Evolutionary conservation across 1,140 invertebrate species (phyloP).

Genomic region (Drosophila mauritiana): DNA sequence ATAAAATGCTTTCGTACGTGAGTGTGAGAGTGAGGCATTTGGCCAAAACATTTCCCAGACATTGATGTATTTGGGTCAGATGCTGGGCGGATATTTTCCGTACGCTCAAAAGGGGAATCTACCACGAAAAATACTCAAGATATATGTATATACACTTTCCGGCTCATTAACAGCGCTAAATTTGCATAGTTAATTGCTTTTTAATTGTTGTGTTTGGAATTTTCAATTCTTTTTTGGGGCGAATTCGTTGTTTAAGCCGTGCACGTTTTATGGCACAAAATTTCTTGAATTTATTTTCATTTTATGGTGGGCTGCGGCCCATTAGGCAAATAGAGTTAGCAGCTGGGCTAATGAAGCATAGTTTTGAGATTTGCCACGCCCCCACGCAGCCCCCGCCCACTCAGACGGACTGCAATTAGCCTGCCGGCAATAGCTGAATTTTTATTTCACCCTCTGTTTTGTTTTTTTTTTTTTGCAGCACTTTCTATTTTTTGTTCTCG

Average conservation of each 20-base stretch:
- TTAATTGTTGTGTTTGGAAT: slow-evolving; percentile 69
- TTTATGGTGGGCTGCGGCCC: slow-evolving; percentile 26
- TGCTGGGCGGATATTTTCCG: slow-evolving; percentile 1
- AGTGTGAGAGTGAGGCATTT: slow-evolving; percentile 27
- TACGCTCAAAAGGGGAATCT: not conserved
- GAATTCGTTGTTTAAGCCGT: slow-evolving; percentile 46
- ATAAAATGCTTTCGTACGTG: slow-evolving; percentile 51
- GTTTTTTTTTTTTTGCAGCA: slow-evolving; percentile 33
- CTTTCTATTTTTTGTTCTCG: slow-evolving; percentile 8
- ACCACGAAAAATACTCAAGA: slow-evolving; percentile 1
- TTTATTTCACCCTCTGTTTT: slow-evolving; percentile 44
- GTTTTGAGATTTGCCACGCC: slow-evolving; percentile 58
- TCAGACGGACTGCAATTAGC: slow-evolving; percentile 67
- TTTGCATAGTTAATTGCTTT: slow-evolving; percentile 70
- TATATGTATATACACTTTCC: slow-evolving; percentile 17
- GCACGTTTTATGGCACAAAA: slow-evolving; percentile 61
- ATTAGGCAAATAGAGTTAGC: slow-evolving; percentile 72
- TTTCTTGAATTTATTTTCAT: slow-evolving; percentile 28
- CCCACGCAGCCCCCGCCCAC: not conserved
- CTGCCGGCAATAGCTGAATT: slow-evolving; percentile 43
- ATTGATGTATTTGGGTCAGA: slow-evolving; percentile 76
- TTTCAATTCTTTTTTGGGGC: slow-evolving; percentile 22
- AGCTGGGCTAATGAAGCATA: slow-evolving; percentile 70
- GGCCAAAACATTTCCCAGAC: slow-evolving; percentile 50
- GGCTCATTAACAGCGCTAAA: slow-evolving; percentile 48